Evolutionary conservation across 1,140 invertebrate species (phyloP).

Genomic region (Pachyrhynchus sulphureomaculatus): DNA sequence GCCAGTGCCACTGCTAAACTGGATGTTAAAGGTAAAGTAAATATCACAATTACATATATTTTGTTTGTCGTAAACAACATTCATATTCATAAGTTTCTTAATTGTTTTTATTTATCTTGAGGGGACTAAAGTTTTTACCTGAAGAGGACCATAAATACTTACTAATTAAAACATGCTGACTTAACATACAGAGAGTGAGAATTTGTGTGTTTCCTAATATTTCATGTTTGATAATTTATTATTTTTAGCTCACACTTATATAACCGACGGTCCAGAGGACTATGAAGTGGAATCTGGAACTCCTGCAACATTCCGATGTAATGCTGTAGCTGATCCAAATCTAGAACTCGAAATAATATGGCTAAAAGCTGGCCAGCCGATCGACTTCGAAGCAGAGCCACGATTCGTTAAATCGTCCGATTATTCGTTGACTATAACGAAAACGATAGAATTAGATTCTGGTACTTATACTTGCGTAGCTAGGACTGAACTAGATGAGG

Average conservation of each 20-base stretch:
- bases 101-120: too few relatives aligned
- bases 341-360: constrained; percentile 82
- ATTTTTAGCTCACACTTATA: constrained; percentile 69
- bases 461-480: constrained; percentile 96
- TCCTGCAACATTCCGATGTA: constrained; percentile 90
- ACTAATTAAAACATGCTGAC: too few relatives aligned
- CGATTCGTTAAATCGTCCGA: constrained; percentile 82
- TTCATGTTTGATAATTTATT: constrained; percentile 1
- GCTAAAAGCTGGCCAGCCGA: constrained; percentile 79
- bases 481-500: constrained; percentile 82
- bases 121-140: too few relatives aligned
- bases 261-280: constrained; percentile 82
- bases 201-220: neutral
- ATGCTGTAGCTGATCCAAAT: constrained; percentile 82
- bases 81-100: too few relatives aligned
- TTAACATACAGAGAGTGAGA: neutral
- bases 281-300: constrained; percentile 89
- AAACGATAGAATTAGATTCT: constrained; percentile 92
- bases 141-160: too few relatives aligned
- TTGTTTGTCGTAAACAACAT: neutral
- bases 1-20: constrained; percentile 74
- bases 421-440: constrained; percentile 90
- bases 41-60: too few relatives aligned
- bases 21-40: constrained; percentile 71
- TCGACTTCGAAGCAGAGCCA: constrained; percentile 86